These are phyloP conservation scores for Montipora sp. DNA, from an alignment of 64 coral and sea anemone species.

Conservation along the genomic window DNA sequence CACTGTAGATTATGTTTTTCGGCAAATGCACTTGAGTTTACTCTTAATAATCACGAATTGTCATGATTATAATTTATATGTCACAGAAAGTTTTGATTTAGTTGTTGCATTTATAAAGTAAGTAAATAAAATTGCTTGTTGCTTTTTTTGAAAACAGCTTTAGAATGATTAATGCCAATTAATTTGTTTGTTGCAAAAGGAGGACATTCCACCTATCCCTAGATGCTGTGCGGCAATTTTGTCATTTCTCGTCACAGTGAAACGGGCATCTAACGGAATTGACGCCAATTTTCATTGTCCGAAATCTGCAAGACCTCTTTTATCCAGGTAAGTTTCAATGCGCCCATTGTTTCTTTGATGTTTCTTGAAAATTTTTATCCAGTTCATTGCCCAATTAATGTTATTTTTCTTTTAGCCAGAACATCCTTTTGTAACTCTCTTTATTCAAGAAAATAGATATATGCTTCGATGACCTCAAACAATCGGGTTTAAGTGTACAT, in stretches of 20 bases:
- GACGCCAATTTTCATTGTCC: too few relatives aligned
- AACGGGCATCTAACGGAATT: too few relatives aligned
- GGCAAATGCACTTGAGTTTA: neutral
- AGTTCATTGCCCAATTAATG: neutral
- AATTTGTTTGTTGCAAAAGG: too few relatives aligned
- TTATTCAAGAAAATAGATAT: neutral
- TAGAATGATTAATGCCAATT: slow-evolving; percentile 7
- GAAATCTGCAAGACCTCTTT: too few relatives aligned
- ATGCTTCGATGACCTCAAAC: slow-evolving; percentile 3
- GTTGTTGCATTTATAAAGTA: neutral
- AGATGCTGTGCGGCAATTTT: too few relatives aligned
- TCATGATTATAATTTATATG: neutral
- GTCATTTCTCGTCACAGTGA: too few relatives aligned
- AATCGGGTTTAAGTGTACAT: neutral
- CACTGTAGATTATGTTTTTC: neutral
- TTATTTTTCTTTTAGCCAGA: neutral
- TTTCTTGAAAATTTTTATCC: neutral
- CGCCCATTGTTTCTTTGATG: neutral
- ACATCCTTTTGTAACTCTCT: neutral
- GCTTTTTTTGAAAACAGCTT: slow-evolving; percentile 1
- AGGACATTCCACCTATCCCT: neutral
- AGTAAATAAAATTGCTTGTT: neutral
- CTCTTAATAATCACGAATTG: too few relatives aligned
- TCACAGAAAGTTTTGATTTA: slow-evolving; percentile 1
- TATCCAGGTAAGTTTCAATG: neutral